phyloP scores from a whole-genome alignment of 2,797 vertebrate species.

The Siniperca scherzeri region DNA sequence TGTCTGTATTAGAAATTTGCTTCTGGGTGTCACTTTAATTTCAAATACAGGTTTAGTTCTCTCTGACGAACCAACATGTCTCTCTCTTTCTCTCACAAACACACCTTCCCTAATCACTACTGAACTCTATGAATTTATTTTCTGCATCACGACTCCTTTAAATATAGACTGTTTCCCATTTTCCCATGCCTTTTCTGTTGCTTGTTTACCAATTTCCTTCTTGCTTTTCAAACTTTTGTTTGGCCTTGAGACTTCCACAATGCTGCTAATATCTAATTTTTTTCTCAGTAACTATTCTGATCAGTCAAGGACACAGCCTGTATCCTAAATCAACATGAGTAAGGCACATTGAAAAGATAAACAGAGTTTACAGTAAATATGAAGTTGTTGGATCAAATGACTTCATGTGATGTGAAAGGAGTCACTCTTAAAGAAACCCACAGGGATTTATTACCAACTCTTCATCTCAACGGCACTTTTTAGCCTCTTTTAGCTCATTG shows the following conservation, averaged over 20 bases:
- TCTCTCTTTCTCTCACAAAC: background rate
- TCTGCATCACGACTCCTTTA: conserved; percentile 5
- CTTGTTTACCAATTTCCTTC: background rate
- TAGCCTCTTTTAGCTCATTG: background rate
- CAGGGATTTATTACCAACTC: background rate
- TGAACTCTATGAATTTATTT: conserved; percentile 19
- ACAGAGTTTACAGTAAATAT: background rate
- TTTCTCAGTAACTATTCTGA: conserved; percentile 7
- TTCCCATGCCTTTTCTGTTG: background rate
- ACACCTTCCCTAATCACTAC: background rate
- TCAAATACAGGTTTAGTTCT: background rate
- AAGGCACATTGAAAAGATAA: background rate
- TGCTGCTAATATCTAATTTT: background rate
- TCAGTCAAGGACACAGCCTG: background rate
- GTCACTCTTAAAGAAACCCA: background rate
- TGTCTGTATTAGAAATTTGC: background rate
- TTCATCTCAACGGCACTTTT: background rate
- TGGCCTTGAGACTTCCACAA: conserved; percentile 27
- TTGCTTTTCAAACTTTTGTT: background rate
- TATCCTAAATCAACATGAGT: conserved; percentile 10
- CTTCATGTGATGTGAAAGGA: background rate
- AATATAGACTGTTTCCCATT: background rate
- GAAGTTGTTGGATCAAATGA: background rate
- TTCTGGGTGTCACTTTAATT: background rate
- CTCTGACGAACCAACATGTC: background rate